Conservation (phyloP, 2,113 vertebrate species). For the Tychaedon coryphoeus region DNA sequence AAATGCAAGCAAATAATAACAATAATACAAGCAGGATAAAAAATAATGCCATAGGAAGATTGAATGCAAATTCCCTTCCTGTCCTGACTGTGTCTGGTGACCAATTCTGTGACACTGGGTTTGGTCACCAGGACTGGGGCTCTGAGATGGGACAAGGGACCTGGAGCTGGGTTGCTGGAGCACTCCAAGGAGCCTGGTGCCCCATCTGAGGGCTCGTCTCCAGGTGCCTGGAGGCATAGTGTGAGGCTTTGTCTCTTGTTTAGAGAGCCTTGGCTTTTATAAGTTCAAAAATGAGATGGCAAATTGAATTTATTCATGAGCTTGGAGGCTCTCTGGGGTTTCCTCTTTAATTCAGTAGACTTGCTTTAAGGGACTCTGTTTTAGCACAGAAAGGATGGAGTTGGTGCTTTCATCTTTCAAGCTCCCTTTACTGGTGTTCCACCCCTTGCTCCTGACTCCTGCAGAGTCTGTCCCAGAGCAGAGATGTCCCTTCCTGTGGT, state of each 20-base stretch:
- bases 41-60: neutral
- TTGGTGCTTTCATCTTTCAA: neutral
- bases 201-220: neutral
- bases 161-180: neutral
- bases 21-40: neutral
- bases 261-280: neutral
- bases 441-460: neutral
- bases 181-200: accelerated
- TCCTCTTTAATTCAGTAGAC: conserved; percentile 51
- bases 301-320: conserved; percentile 56
- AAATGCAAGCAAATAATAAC: neutral
- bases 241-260: neutral
- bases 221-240: neutral
- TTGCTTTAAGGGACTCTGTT: conserved; percentile 34
- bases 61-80: neutral
- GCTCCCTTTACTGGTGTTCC: neutral
- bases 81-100: neutral
- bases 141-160: neutral
- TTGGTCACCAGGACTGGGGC: neutral
- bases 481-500: accelerated
- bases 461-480: neutral
- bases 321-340: conserved; percentile 34
- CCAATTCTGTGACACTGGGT: accelerated
- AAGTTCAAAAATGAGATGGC: conserved; percentile 33
- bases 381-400: neutral